Percentiles rank a stretch among this genome's conserved stretches.
phyloP scores from a whole-genome alignment of 2,113 vertebrate species.

The Acrocephalus kingi region DNA sequence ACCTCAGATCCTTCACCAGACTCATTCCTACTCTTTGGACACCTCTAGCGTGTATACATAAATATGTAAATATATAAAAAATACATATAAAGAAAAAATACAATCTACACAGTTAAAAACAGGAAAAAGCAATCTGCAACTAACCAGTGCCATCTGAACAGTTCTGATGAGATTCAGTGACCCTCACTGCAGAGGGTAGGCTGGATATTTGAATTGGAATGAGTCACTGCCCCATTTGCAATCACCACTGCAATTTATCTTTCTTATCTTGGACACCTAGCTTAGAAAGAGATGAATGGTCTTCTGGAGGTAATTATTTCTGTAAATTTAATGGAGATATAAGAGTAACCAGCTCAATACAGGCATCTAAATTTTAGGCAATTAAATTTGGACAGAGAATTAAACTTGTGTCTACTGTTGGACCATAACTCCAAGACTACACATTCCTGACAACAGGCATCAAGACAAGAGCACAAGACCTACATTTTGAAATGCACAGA shows the following conservation, averaged over 20 bases:
- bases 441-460: neutral
- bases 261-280: slow-evolving; percentile 50
- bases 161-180: neutral
- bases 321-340: slow-evolving; percentile 47
- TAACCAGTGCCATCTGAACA: neutral
- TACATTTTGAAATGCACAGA: neutral
- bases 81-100: neutral
- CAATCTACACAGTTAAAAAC: neutral
- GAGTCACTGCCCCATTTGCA: neutral
- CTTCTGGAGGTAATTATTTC: slow-evolving; percentile 49
- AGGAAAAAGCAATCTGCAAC: neutral
- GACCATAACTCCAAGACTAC: neutral
- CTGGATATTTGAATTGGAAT: neutral
- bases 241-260: slow-evolving; percentile 42
- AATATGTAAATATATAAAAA: neutral
- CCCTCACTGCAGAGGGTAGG: neutral
- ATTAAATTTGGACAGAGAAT: slow-evolving; percentile 22
- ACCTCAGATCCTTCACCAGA: neutral
- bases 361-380: slow-evolving; percentile 25
- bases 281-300: slow-evolving; percentile 48
- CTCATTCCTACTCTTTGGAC: neutral
- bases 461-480: neutral
- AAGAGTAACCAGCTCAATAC: slow-evolving; percentile 25
- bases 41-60: neutral
- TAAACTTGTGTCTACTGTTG: neutral